phyloP scores from a whole-genome alignment of 2,888 invertebrate genomes.

The Anoplius nigerrimus region DNA sequence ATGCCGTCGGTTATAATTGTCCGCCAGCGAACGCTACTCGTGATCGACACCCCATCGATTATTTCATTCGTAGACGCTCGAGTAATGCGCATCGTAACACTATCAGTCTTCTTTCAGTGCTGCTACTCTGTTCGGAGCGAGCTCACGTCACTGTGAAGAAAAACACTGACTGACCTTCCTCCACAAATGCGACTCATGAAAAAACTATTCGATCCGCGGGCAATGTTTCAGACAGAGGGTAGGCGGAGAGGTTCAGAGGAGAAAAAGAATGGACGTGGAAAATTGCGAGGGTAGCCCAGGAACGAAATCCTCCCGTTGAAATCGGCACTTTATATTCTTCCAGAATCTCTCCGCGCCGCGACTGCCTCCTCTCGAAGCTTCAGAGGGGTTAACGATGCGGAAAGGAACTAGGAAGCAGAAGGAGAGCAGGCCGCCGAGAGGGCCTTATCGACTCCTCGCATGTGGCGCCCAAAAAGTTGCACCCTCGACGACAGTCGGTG shows the following conservation, averaged over 20 bases:
- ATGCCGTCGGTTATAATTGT: conserved; percentile 11
- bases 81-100: no score
- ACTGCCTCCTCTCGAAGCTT: neutral
- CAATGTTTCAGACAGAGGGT: no score
- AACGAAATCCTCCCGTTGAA: conserved; percentile 2
- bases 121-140: no score
- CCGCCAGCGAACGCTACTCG: neutral
- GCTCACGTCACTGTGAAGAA: no score
- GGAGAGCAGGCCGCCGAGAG: conserved; percentile 8
- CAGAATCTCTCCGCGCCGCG: neutral
- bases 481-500: conserved; percentile 7
- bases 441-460: conserved; percentile 37
- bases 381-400: conserved; percentile 10
- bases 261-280: neutral
- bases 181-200: no score
- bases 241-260: no score
- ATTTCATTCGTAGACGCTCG: no score
- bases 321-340: conserved; percentile 13
- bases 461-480: conserved; percentile 15
- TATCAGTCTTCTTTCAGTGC: no score
- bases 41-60: no score
- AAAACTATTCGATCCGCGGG: no score
- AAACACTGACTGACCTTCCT: no score
- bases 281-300: neutral
- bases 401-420: neutral